Percentiles rank a stretch among this genome's conserved stretches.
Conservation (phyloP, 2,888 invertebrate genomes). For the Drosophila setosimentum region DNA sequence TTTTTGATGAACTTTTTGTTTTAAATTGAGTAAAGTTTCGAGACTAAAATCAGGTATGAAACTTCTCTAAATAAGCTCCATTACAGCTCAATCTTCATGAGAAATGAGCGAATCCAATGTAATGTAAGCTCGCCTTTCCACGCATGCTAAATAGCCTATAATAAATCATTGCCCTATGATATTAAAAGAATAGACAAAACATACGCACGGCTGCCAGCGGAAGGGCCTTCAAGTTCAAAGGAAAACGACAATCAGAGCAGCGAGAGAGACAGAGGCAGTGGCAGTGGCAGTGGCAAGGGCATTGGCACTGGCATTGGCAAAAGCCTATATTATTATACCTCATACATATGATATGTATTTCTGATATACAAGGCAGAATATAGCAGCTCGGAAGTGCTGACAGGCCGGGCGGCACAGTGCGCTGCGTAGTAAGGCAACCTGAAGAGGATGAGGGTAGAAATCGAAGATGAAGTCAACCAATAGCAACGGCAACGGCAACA, state of each 20-base stretch:
- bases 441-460: conserved; percentile 50
- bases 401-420: conserved; percentile 39
- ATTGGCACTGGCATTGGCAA: conserved; percentile 22
- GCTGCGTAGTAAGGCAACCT: conserved; percentile 27
- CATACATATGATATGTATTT: conserved; percentile 23
- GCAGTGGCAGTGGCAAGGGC: background rate
- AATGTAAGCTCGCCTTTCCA: conserved; percentile 13
- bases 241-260: conserved; percentile 64
- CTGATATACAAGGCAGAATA: conserved; percentile 49
- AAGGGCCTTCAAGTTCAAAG: conserved; percentile 63
- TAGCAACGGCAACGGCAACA: background rate
- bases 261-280: conserved; percentile 9
- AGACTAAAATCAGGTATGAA: background rate
- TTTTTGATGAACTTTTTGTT: background rate
- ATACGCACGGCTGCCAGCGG: conserved; percentile 40
- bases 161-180: conserved; percentile 67
- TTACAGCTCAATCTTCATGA: conserved; percentile 35
- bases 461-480: conserved; percentile 51
- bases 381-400: conserved; percentile 65
- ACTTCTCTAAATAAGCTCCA: background rate
- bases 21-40: background rate
- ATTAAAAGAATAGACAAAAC: conserved; percentile 37
- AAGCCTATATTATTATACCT: conserved; percentile 47
- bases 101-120: conserved; percentile 26
- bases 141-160: conserved; percentile 49